phyloP scores from a whole-genome alignment of 2,888 invertebrate species.

The Eupithecia centaureata region DNA sequence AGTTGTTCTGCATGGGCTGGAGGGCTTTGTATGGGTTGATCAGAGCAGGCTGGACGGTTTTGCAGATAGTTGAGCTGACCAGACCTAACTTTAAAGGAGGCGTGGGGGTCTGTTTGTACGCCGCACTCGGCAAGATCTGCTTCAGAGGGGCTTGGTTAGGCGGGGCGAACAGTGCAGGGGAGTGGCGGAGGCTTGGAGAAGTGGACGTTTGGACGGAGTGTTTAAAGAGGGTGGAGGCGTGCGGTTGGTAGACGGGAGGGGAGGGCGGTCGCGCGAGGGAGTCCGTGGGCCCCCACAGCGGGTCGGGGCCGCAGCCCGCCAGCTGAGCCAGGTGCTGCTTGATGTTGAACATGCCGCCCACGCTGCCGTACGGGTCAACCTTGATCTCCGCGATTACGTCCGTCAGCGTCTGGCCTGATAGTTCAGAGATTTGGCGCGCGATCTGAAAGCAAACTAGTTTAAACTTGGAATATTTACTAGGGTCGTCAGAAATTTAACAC shows the following conservation, averaged over 20 bases:
- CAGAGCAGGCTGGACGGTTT: background rate
- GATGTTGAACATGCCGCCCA: slow-evolving; percentile 86
- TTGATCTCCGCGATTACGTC: slow-evolving; percentile 79
- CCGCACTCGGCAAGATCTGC: slow-evolving; percentile 6
- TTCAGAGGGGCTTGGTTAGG: slow-evolving; percentile 12
- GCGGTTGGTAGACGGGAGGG: slow-evolving; percentile 40
- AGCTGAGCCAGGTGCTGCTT: slow-evolving; percentile 70
- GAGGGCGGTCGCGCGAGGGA: slow-evolving; percentile 57
- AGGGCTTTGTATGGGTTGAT: background rate
- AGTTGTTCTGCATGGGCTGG: background rate
- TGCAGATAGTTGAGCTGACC: background rate
- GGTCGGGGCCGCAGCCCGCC: slow-evolving; percentile 43
- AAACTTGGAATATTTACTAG: background rate
- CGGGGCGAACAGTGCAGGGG: slow-evolving; percentile 10
- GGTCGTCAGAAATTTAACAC: background rate
- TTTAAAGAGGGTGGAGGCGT: slow-evolving; percentile 23
- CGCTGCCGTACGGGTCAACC: slow-evolving; percentile 82
- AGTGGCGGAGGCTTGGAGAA: background rate
- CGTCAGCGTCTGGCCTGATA: slow-evolving; percentile 68
- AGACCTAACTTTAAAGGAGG: background rate
- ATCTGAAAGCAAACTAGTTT: slow-evolving; percentile 56
- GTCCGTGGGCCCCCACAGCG: slow-evolving; percentile 56
- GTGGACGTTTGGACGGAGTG: slow-evolving; percentile 4
- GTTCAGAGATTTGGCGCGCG: slow-evolving; percentile 77
- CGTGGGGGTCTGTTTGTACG: slow-evolving; percentile 11